Percentiles rank a stretch among this genome's conserved stretches.
These are phyloP conservation scores for Heterocephalus glaber DNA, from an alignment of 2,113 vertebrate genomes.

Conservation along the genomic window DNA sequence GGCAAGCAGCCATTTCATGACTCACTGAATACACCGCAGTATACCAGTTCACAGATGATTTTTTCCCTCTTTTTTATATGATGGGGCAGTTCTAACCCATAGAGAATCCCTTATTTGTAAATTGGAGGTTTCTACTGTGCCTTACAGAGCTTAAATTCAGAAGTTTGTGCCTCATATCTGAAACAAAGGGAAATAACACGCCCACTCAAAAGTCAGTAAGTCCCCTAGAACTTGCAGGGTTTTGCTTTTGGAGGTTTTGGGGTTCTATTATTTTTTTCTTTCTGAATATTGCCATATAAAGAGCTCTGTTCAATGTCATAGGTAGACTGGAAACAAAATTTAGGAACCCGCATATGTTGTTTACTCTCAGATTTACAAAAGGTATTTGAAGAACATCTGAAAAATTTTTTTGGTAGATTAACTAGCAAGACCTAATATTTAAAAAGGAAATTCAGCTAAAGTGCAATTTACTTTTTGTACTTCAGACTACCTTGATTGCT, in stretches of 20 bases:
- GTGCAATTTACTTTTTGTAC: conserved; percentile 86
- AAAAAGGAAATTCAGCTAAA: conserved; percentile 81
- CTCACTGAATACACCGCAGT: conserved; percentile 81
- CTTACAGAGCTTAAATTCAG: conserved; percentile 88
- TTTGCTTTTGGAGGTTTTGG: not conserved
- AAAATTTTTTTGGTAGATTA: conserved; percentile 76
- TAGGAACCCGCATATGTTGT: conserved; percentile 81
- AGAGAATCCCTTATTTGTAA: conserved; percentile 83
- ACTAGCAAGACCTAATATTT: conserved; percentile 74
- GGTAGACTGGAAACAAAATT: conserved; percentile 67
- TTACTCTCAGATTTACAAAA: conserved; percentile 82
- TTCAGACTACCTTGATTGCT: conserved; percentile 85
- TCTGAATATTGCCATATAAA: conserved; percentile 82
- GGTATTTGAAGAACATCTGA: conserved; percentile 81
- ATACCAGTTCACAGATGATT: conserved; percentile 83
- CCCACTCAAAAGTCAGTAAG: conserved; percentile 63
- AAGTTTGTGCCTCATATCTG: conserved; percentile 86
- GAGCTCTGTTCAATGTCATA: conserved; percentile 82
- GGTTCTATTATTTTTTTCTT: not conserved
- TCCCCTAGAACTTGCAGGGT: conserved; percentile 7
- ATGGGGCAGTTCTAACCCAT: conserved; percentile 81
- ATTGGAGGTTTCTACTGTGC: conserved; percentile 88
- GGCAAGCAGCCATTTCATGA: conserved; percentile 81
- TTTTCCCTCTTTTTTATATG: conserved; percentile 74
- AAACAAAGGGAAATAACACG: conserved; percentile 83